phyloP scores from a whole-genome alignment of 2,113 vertebrate species.

The Calypte anna region DNA sequence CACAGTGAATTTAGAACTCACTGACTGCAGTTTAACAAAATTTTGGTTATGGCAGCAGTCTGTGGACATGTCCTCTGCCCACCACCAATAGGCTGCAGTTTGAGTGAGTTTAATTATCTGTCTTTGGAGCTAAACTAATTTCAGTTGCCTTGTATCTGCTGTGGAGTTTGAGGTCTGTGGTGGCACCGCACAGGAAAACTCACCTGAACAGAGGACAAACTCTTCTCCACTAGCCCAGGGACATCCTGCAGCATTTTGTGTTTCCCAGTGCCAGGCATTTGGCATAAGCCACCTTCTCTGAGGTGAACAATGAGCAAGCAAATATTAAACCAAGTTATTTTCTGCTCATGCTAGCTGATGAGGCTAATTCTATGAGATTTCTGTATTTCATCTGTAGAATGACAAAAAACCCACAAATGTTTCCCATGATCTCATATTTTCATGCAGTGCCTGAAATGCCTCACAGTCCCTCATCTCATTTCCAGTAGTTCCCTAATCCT shows the following conservation, averaged over 20 bases:
- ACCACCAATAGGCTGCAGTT: not conserved
- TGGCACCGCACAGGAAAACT: not conserved
- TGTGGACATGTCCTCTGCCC: not conserved
- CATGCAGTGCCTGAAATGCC: not conserved
- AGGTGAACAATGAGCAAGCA: not conserved
- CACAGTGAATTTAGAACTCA: not conserved
- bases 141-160: not conserved
- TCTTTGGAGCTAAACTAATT: not conserved
- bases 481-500: not conserved
- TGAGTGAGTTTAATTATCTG: not conserved
- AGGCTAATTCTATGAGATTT: not conserved
- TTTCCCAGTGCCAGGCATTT: not conserved
- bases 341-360: not conserved
- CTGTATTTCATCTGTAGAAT: not conserved
- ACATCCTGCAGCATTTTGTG: not conserved
- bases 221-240: not conserved
- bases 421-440: not conserved
- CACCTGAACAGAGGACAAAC: not conserved
- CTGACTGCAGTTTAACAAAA: not conserved
- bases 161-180: not conserved
- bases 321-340: not conserved
- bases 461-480: not conserved
- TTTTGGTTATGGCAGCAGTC: not conserved
- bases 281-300: not conserved
- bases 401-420: accelerated